Evolutionary conservation across 2,797 vertebrate species (phyloP), one percentile per base, ranked within the genome.

Genomic region (Natrix natrix): DNA sequence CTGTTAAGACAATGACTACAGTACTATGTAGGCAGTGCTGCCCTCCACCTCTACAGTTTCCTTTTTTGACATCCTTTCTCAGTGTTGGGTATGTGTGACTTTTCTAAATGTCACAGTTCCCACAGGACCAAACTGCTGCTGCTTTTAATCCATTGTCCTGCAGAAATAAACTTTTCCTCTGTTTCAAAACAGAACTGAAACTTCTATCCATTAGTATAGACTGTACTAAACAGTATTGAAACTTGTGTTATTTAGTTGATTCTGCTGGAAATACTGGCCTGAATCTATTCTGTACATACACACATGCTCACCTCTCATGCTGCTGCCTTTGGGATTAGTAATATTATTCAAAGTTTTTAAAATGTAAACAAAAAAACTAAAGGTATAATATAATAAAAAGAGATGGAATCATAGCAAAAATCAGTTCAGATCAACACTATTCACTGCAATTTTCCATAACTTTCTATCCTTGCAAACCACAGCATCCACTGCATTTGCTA

Each of bases 11-110:
- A 2, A 0, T 1, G 13, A 48, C 24, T 78, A 37, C 69, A 20
- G 1, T 74, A 37, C 69, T 37, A 3, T 37, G n/a, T 26, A 20
- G 90, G 4, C 60, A 24, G 0, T 22, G 26, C 93, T 74, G 92
- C 93, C 86, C 52, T n/a, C 89, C 91, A 92, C 63, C 91, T 92
- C 92, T 94, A 0, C 0, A 61, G 1, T 94, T 97, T 95, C 89
- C 95, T 93, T 94, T 83, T 66, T 83, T 0, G 17, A 1, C 52
- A 97, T 97, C 97, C 96, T 95, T 90, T 94, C 59, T 91, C 93
- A 88, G 95, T 94, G 87, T 32, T 78, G 93, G 96, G 91, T 60
- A 86, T 0, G 0, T 87, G 92, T 91, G 94, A 91, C 32, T 0
- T 43, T 94, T 94, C 93, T 91, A 26, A 1, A 52, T n/a, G 74